Conservation (phyloP, 2,888 invertebrate species). For the Platycnemis pennipes region DNA sequence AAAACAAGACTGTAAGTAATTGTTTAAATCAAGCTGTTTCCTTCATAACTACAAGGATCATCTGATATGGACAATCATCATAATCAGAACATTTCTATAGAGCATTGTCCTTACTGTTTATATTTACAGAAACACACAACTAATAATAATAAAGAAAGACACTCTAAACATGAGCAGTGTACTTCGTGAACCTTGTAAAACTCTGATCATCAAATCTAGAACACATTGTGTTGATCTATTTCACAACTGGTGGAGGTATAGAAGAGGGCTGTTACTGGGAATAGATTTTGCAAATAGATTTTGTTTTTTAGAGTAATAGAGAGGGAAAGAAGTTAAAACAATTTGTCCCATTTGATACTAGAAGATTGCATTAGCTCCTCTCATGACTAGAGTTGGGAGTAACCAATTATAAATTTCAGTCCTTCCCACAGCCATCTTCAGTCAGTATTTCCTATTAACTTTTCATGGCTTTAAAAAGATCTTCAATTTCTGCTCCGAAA, state of each 20-base stretch:
- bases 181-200: constrained; percentile 64
- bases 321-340: constrained; percentile 16
- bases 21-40: constrained; percentile 56
- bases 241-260: constrained; percentile 51
- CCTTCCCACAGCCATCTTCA: constrained; percentile 63
- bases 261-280: constrained; percentile 51
- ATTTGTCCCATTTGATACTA: constrained; percentile 53
- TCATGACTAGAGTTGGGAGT: constrained; percentile 38
- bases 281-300: constrained; percentile 38
- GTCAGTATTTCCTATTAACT: constrained; percentile 55
- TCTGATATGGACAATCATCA: constrained; percentile 65
- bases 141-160: constrained; percentile 52
- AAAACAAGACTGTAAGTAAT: constrained; percentile 65
- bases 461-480: constrained; percentile 54
- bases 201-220: constrained; percentile 60
- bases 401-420: constrained; percentile 46
- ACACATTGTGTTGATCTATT: constrained; percentile 64
- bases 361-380: constrained; percentile 48
- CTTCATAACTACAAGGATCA: constrained; percentile 62
- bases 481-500: constrained; percentile 54
- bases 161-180: constrained; percentile 62
- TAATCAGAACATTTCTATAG: constrained; percentile 65
- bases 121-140: constrained; percentile 67
- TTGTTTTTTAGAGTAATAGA: constrained; percentile 11
- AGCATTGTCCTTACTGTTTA: constrained; percentile 67